Conservation (phyloP, 1,140 invertebrate genomes). For the Drosophila parabipectinata region DNA sequence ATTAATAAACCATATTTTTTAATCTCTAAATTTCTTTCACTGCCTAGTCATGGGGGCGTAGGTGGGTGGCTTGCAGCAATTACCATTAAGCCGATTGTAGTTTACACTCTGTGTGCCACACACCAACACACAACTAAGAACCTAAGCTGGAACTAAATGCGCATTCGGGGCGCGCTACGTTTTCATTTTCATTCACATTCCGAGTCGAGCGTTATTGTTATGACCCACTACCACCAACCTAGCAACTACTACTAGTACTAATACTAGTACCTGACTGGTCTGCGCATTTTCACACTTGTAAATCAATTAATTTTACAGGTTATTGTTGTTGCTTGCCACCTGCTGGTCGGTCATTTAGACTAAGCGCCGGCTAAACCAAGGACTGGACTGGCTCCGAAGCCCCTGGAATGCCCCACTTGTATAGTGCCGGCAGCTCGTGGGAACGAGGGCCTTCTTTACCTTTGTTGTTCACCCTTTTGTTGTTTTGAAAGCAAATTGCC, state of each 20-base stretch:
- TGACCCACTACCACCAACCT: conserved; percentile 5
- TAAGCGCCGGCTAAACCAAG: conserved; percentile 67
- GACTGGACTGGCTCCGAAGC: conserved; percentile 60
- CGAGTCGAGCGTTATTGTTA: conserved; percentile 39
- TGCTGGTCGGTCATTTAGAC: conserved; percentile 73
- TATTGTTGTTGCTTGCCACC: conserved; percentile 37
- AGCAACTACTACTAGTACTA: not conserved
- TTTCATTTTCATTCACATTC: conserved; percentile 42
- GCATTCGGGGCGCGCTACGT: conserved; percentile 31
- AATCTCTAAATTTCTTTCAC: not conserved
- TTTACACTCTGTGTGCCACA: conserved; percentile 46
- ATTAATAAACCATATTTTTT: not conserved
- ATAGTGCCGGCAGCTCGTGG: conserved; percentile 2
- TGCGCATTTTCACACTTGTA: conserved; percentile 75
- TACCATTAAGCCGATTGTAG: conserved; percentile 75
- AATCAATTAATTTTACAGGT: conserved; percentile 79
- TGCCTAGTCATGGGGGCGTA: not conserved
- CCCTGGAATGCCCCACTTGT: conserved; percentile 36
- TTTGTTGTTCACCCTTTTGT: conserved; percentile 43
- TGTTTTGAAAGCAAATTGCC: conserved; percentile 47
- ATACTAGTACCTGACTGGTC: conserved; percentile 5
- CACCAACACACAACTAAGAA: conserved; percentile 4
- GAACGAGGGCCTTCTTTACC: too few relatives aligned
- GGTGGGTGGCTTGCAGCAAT: conserved; percentile 47
- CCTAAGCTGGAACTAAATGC: conserved; percentile 67